Base-by-base conservation (phyloP, 2,888 invertebrate genomes). In the Drosophila phalerata region DNA sequence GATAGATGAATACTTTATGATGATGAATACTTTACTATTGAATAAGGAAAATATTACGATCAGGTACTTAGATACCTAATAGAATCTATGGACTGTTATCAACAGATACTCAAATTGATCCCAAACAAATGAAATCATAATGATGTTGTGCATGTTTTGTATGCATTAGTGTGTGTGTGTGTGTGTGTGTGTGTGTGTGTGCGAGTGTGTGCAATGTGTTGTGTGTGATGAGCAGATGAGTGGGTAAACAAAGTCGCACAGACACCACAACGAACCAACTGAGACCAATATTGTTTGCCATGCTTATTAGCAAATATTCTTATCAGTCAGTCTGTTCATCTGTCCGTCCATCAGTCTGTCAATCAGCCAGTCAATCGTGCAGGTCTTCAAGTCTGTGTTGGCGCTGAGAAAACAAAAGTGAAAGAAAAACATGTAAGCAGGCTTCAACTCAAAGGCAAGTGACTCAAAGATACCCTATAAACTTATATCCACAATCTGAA, bases 271-370 rank as follows among this genome's bases (percentile, higher is more conserved):
- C 52, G 40, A 25, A 70, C 64, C 40, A 65, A 69, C 73, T 69
- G 47, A 60, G 55, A 63, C 65, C 58, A 69, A 66, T 65, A 53
- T 58, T 76, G 83, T 80, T 88, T 85, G 69, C 66, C 58, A 51
- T 78, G 77, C 71, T 86, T 88, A 88, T 86, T 89, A 79, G 90
- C 89, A 87, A 87, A 87, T 81, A 87, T 72, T 85, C 71, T 90
- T 87, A 87, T 87, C 87, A 89, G 69, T 74, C 51, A 51, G 48
- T 58, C 55, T 28, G 60, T 61, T 48, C 6, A 42, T 52, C 55
- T 13, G 42, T 52, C 51, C 10, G 53, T 38, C 22, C 40, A 47
- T 77, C 61, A 30, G 65, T 49, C 34, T 9, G 63, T 52, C 56
- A 40, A 53, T 57, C 61, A 64, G 45, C 47, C 55, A 56, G 49